phyloP scores from a whole-genome alignment of 2,888 invertebrate genomes.

The Hemithea aestivaria region DNA sequence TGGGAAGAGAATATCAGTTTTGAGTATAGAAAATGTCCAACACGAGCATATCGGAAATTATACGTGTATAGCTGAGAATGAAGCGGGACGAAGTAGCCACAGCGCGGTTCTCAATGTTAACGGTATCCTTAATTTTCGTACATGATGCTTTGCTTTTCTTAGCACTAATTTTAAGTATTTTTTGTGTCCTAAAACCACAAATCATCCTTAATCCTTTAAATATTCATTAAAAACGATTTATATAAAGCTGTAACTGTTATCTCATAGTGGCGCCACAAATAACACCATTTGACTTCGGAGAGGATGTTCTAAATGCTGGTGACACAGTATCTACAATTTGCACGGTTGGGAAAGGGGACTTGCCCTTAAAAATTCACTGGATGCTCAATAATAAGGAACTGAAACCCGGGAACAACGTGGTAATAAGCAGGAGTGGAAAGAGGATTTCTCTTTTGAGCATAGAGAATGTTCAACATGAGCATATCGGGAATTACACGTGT shows the following conservation, averaged over 20 bases:
- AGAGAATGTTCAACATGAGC: constrained; percentile 76
- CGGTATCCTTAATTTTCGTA: constrained; percentile 67
- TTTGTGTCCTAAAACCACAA: not conserved
- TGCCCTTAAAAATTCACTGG: constrained; percentile 84
- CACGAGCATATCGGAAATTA: constrained; percentile 81
- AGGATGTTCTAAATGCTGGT: constrained; percentile 84
- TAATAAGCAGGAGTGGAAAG: constrained; percentile 38
- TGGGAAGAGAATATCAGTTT: constrained; percentile 82
- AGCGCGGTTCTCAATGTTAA: constrained; percentile 84
- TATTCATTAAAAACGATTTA: no score
- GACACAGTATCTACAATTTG: constrained; percentile 85
- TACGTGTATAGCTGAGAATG: constrained; percentile 82
- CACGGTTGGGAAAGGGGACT: constrained; percentile 84
- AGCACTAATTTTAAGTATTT: constrained; percentile 42
- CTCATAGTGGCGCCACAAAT: constrained; percentile 83
- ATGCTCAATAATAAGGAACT: constrained; percentile 79
- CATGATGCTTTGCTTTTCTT: constrained; percentile 41
- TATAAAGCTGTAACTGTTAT: no score
- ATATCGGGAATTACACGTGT: constrained; percentile 82
- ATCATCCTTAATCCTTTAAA: no score
- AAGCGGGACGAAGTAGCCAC: constrained; percentile 81
- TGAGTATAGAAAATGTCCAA: constrained; percentile 82
- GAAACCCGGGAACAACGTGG: constrained; percentile 42
- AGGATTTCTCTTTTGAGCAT: constrained; percentile 74
- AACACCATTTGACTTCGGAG: constrained; percentile 85